Base-by-base conservation (phyloP, 2,113 vertebrate species). In the Lasiurus cinereus region DNA sequence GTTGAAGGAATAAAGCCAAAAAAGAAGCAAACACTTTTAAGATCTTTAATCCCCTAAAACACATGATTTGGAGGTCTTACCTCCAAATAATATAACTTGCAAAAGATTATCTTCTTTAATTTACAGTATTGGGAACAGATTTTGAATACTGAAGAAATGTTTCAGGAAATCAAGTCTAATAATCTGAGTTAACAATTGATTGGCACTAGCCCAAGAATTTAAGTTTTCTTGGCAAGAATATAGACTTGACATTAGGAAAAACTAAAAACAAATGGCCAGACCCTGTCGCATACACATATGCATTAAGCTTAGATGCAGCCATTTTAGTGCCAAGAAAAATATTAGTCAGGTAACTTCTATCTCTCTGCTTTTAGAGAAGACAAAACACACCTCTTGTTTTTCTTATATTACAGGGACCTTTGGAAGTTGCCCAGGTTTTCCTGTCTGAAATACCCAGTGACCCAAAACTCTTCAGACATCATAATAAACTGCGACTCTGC, bases 351-450 rank as follows among this genome's bases (percentile, higher is more conserved):
- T 80, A 62, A 74, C 62, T 77, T 76, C 18, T 50, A 2, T 74
- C n/a, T 94, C 54, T 54, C 0, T 85, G 39, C 52, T 74, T 87
- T 77, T 64, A 59, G 36, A 85, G 59, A 95, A 78, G 66, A 79
- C 21, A 90, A 85, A 79, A 33, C 21, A 48, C 8, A 43, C 24
- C 56, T 46, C 21, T 31, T 77, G 6, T 80, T 74, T 73, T 90
- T 91, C 67, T 94, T 92, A 89, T 96, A 77, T 97, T 96, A 85
- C 94, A 99, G 99, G 99, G 99, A 69, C 99, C 99, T 73, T 97
- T 99, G 97, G 99, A 99, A 98, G 99, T 99, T 95, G 99, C 99
- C 82, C 99, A 99, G 96, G 99, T 99, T 95, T 99, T 99, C 98
- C 98, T 99, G 90, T 99, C 99, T 52, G 99, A 99, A 96, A 99